These are phyloP conservation scores for Cyprinodon diabolis DNA, from an alignment of 2,797 vertebrate genomes.

Conservation along the genomic window DNA sequence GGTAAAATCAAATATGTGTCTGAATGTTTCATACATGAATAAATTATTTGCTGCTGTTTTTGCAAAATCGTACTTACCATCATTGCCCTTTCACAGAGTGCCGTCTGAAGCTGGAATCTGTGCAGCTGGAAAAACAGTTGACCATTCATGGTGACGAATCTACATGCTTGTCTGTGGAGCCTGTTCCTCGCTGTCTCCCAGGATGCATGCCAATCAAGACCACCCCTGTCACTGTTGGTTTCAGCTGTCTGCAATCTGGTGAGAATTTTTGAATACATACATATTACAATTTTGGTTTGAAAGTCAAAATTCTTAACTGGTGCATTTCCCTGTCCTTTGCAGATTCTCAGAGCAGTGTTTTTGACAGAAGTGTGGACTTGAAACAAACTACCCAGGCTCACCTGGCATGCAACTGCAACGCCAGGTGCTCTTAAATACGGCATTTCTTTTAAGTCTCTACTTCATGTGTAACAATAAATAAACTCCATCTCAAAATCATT, in stretches of 20 bases:
- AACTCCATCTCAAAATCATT: slow-evolving; percentile 29
- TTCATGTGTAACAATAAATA: slow-evolving; percentile 46
- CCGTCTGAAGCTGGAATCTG: slow-evolving; percentile 69
- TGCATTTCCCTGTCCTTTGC: slow-evolving; percentile 13
- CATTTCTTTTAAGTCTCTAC: slow-evolving; percentile 1
- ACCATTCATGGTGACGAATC: slow-evolving; percentile 60
- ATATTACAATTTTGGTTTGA: too few species aligned
- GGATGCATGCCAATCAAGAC: slow-evolving; percentile 72
- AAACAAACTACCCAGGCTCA: slow-evolving; percentile 68
- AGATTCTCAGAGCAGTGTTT: slow-evolving; percentile 59
- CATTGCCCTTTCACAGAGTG: slow-evolving; percentile 63
- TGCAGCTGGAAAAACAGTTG: slow-evolving; percentile 74
- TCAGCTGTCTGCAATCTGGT: slow-evolving; percentile 78
- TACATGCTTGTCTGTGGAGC: slow-evolving; percentile 79
- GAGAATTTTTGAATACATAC: slow-evolving; percentile 35
- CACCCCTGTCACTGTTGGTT: slow-evolving; percentile 66
- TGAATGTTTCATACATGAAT: neutral
- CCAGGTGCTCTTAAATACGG: slow-evolving; percentile 65
- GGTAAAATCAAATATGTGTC: slow-evolving; percentile 50
- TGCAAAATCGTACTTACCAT: neutral
- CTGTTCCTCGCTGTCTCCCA: slow-evolving; percentile 76
- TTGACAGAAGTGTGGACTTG: slow-evolving; percentile 65
- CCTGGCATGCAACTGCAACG: slow-evolving; percentile 72
- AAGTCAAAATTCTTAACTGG: neutral
- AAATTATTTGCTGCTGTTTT: neutral